Percentiles rank a stretch among this genome's conserved stretches.
Conservation (phyloP, 1,140 invertebrate genomes). For the Drosophila athabasca region DNA sequence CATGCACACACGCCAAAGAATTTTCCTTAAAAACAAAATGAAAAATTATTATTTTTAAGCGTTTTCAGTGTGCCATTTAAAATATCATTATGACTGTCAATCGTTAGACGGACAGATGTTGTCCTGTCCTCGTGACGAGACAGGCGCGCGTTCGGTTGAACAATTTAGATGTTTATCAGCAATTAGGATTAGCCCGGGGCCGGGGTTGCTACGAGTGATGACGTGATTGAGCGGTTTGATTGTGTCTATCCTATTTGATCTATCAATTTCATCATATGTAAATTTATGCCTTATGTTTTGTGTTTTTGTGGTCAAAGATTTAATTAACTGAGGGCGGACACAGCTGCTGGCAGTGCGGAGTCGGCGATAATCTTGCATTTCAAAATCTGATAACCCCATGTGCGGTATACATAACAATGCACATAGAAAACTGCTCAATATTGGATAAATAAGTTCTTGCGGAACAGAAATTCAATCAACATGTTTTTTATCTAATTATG, state of each 20-base stretch:
- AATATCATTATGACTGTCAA: slow-evolving; percentile 77
- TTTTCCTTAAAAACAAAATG: slow-evolving; percentile 44
- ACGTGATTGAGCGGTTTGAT: slow-evolving; percentile 58
- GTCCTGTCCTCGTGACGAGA: slow-evolving; percentile 30
- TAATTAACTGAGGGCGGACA: slow-evolving; percentile 59
- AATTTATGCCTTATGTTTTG: slow-evolving; percentile 49
- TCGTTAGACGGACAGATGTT: slow-evolving; percentile 60
- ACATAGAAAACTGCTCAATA: no score
- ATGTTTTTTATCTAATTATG: no score
- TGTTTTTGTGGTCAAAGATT: slow-evolving; percentile 44
- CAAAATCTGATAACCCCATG: no score
- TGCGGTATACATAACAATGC: no score
- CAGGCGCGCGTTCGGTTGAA: slow-evolving; percentile 46
- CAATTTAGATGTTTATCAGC: slow-evolving; percentile 77
- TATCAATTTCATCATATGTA: slow-evolving; percentile 79
- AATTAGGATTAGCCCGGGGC: slow-evolving; percentile 70
- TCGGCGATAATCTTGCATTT: no score
- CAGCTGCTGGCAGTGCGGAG: slow-evolving; percentile 33
- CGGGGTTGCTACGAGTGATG: slow-evolving; percentile 42
- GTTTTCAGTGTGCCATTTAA: slow-evolving; percentile 71
- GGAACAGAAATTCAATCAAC: no score
- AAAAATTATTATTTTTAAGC: slow-evolving; percentile 74
- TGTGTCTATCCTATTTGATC: slow-evolving; percentile 49
- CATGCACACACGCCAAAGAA: slow-evolving; percentile 37
- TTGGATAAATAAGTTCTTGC: no score